These are phyloP conservation scores for Gobius niger DNA, from an alignment of 2,113 vertebrate species.

Conservation along the genomic window DNA sequence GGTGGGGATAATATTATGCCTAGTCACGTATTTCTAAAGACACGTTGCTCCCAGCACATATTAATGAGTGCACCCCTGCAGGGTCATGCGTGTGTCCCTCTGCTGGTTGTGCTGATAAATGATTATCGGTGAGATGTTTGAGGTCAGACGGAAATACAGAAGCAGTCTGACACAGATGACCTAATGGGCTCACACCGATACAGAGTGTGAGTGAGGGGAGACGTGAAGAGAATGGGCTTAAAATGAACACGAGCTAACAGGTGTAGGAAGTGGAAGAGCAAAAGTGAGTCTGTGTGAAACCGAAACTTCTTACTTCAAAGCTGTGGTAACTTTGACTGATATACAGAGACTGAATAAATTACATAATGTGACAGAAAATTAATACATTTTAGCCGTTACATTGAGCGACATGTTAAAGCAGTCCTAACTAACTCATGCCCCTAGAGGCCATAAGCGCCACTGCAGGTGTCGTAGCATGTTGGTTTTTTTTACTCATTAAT, in stretches of 20 bases:
- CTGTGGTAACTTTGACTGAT: background rate
- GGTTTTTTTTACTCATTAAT: too few species aligned
- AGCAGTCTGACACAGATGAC: conserved; percentile 26
- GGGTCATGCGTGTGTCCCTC: conserved; percentile 7
- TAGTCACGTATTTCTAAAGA: background rate
- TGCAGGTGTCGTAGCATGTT: too few species aligned
- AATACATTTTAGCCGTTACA: background rate
- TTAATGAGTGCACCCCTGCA: conserved; percentile 2
- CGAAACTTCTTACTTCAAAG: background rate
- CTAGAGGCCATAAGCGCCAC: too few species aligned
- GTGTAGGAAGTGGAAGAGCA: conserved; percentile 1
- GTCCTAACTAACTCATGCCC: too few species aligned
- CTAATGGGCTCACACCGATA: conserved; percentile 20
- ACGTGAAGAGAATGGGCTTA: conserved; percentile 6
- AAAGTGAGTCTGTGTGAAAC: background rate
- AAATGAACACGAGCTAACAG: background rate
- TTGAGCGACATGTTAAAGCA: too few species aligned
- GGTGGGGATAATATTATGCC: background rate
- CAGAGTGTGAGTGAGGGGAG: conserved; percentile 20
- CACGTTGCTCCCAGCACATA: conserved; percentile 4
- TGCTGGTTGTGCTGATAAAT: conserved; percentile 24
- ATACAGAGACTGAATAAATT: background rate
- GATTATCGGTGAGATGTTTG: conserved; percentile 33
- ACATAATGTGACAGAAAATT: too few species aligned
- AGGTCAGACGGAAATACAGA: conserved; percentile 27